These are phyloP conservation scores for Notothenia rossii DNA, from an alignment of 2,113 vertebrate genomes.

Conservation along the genomic window DNA sequence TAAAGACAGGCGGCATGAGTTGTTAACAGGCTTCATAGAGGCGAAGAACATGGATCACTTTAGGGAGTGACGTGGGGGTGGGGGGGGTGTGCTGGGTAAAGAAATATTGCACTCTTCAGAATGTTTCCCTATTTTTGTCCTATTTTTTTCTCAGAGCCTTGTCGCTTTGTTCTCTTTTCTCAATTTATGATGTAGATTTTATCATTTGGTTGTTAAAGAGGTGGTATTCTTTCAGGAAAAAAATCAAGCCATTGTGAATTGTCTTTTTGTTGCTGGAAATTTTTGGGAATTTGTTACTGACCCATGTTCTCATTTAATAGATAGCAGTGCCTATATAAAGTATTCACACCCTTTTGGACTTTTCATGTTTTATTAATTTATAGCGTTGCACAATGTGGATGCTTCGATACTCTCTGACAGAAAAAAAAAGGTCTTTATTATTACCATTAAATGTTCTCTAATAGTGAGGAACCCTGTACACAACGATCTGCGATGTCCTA, in stretches of 20 bases:
- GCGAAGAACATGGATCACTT: conserved; percentile 78
- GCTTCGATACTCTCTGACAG: background rate
- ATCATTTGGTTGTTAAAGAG: conserved; percentile 77
- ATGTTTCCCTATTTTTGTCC: conserved; percentile 66
- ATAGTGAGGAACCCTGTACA: background rate
- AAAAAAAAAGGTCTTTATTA: background rate
- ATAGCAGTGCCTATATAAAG: conserved; percentile 42
- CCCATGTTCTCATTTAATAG: conserved; percentile 51
- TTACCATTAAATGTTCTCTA: background rate
- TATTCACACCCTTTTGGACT: conserved; percentile 34
- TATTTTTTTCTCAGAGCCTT: conserved; percentile 32
- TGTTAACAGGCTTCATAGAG: conserved; percentile 72
- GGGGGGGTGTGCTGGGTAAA: conserved; percentile 66
- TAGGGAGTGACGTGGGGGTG: conserved; percentile 50
- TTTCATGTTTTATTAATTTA: conserved; percentile 44
- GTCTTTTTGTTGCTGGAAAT: conserved; percentile 76
- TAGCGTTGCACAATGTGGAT: conserved; percentile 12
- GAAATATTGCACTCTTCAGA: conserved; percentile 85
- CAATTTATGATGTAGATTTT: conserved; percentile 70
- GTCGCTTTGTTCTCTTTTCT: conserved; percentile 52
- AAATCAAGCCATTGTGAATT: conserved; percentile 84
- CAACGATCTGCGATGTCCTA: no score
- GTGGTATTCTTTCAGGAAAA: conserved; percentile 84
- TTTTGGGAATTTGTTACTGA: conserved; percentile 49
- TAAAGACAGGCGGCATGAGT: conserved; percentile 33